These are phyloP conservation scores for Aphelenchoides besseyi DNA, from an alignment of 1,140 invertebrate species.

Conservation along the genomic window DNA sequence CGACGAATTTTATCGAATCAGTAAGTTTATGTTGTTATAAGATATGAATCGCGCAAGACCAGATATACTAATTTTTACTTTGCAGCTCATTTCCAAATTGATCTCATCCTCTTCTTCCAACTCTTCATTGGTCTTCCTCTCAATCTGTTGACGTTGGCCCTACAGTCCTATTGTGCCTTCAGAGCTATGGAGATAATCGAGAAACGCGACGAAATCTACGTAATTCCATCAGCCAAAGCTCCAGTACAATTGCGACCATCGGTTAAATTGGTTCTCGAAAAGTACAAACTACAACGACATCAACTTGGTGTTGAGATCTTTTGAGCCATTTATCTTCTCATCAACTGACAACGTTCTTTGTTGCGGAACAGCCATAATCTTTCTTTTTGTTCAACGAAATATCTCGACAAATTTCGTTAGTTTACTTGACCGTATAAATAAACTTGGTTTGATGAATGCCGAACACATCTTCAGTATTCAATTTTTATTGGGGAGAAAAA, in stretches of 20 bases:
- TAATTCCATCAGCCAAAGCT: not conserved
- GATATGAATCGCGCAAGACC: not conserved
- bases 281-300: not conserved
- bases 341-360: too few relatives aligned
- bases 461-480: too few relatives aligned
- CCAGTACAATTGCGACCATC: not conserved
- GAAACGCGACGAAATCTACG: not conserved
- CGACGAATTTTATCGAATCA: not conserved
- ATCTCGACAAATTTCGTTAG: too few relatives aligned
- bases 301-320: not conserved
- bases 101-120: not conserved
- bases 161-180: not conserved
- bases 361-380: too few relatives aligned
- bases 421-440: too few relatives aligned
- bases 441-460: too few relatives aligned
- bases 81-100: not conserved
- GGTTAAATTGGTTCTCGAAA: not conserved
- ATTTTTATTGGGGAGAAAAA: too few relatives aligned
- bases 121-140: not conserved
- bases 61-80: not conserved
- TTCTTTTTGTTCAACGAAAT: too few relatives aligned
- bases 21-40: not conserved
- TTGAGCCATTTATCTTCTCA: too few relatives aligned
- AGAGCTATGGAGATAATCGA: not conserved
- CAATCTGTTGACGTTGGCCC: not conserved